Evolutionary conservation across 1,140 invertebrate genomes (phyloP).

Genomic region (Pseudomyrmex cubaensis): DNA sequence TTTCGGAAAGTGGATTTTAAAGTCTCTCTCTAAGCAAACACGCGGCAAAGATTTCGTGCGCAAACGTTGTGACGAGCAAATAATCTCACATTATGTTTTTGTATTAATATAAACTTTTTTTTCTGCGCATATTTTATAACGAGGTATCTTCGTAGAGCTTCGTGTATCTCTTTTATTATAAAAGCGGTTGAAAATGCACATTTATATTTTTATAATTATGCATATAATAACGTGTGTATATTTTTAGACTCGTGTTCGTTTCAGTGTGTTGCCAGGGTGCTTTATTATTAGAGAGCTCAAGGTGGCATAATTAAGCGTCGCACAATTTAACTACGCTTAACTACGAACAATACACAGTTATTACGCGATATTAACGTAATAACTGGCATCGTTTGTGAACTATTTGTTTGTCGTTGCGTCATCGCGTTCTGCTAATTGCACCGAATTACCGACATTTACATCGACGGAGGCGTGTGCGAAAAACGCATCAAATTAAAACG

Average conservation of each 20-base stretch:
- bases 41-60: background rate
- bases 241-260: background rate
- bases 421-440: background rate
- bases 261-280: background rate
- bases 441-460: background rate
- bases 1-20: background rate
- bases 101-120: background rate
- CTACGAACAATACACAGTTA: background rate
- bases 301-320: background rate
- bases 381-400: background rate
- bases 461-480: background rate
- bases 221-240: no score
- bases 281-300: background rate
- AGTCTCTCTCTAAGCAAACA: background rate
- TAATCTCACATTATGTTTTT: background rate
- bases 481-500: no score
- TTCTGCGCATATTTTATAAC: background rate
- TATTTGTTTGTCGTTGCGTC: slow-evolving; percentile 27
- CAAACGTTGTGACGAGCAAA: background rate
- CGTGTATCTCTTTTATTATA: background rate
- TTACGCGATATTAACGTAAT: background rate
- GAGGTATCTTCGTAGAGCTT: background rate
- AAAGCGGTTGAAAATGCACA: background rate
- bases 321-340: slow-evolving; percentile 15
- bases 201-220: background rate